Base-by-base conservation (phyloP, 2,113 vertebrate species). In the Rhinoderma darwinii region DNA sequence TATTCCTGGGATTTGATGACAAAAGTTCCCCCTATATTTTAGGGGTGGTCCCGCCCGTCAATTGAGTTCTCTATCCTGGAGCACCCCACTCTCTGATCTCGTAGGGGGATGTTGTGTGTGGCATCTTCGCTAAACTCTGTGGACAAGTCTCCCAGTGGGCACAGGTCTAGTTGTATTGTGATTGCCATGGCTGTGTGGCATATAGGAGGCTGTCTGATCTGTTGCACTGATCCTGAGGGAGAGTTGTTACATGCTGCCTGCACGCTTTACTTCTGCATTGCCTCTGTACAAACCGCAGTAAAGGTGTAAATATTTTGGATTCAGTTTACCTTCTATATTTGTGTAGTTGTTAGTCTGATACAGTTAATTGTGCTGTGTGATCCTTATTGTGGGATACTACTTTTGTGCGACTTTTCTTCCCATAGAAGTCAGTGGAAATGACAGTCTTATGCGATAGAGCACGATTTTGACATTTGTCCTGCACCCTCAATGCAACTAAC, bases 21-120 rank as follows among this genome's bases (percentile, higher is more conserved):
- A 2, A 27, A 18, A 1, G 20, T 3, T 18, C 51, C 84, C 84
- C 73, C 84, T 75, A 39, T 77, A 8, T 66, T 37, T 76, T 8
- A 22, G 15, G 73, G 54, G 68, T 87, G 79, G 68, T 82, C 50
- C 68, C 51, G 35, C 54, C 86, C 51, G 37, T 61, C 35, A 32
- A 22, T 56, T 66, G 73, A 59, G 22, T 54, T 5, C 47, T 27
- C 7, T 32, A 4, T 14, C 8, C 3, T 63, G 78, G 79, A 75
- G 30, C 68, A 50, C 51, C 79, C 78, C 54, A 87, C 78, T 87
- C 17, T 61, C 27, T 75, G 86, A 20, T 12, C 68, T 82, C 15
- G 17, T 25, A 39, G 39, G 86, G 86, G 86, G 59, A 10, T 32
- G 9, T 15, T 1, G 18, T 73, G 70, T 76, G 79, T 66, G 56